Evolutionary conservation across 2,113 vertebrate genomes (phyloP).

Genomic region (Trogon melanurus): DNA sequence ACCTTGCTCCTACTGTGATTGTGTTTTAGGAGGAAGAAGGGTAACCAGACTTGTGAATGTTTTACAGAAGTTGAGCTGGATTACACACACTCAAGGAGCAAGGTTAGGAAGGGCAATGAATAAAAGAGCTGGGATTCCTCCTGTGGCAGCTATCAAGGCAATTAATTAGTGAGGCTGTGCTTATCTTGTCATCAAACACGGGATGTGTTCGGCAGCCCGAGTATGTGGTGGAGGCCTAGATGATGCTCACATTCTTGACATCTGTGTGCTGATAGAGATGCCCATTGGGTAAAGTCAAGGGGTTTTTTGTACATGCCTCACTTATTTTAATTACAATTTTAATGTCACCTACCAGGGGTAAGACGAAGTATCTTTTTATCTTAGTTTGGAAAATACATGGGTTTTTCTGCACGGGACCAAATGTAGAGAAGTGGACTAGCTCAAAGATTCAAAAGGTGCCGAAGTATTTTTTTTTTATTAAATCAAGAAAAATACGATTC

Average conservation of each 20-base stretch:
- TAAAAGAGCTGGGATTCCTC: not conserved
- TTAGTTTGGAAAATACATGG: not conserved
- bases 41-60: not conserved
- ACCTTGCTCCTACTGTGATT: not conserved
- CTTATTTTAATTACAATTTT: conserved; percentile 18
- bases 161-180: not conserved
- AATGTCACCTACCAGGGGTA: not conserved
- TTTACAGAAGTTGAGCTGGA: not conserved
- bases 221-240: not conserved
- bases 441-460: not conserved
- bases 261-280: not conserved
- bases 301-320: not conserved
- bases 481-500: not conserved
- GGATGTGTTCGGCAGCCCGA: not conserved
- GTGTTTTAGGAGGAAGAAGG: not conserved
- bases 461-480: not conserved
- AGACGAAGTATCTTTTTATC: not conserved
- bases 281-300: not conserved
- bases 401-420: not conserved
- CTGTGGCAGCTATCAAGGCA: not conserved
- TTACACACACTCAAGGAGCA: not conserved
- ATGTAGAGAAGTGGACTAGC: not conserved
- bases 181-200: not conserved
- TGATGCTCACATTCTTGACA: not conserved
- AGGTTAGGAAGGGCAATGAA: not conserved